Conservation (phyloP, 2,888 invertebrate genomes). For the Tenthredo mesomela region DNA sequence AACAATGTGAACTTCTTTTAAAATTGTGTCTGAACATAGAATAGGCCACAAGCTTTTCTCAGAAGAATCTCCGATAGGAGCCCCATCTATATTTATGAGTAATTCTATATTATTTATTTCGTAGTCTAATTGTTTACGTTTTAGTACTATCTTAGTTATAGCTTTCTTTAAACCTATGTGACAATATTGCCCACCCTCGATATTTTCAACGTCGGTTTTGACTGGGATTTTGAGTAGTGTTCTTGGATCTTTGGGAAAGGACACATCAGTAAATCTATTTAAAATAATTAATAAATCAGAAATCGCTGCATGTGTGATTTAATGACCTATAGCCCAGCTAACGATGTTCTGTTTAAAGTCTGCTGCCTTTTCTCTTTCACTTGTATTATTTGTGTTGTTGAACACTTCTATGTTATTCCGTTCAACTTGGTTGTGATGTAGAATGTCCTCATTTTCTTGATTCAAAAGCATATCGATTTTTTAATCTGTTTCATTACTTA, state of each 20-base stretch:
- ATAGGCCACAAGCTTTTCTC: slow-evolving; percentile 10
- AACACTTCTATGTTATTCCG: not conserved
- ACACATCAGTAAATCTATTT: slow-evolving; percentile 6
- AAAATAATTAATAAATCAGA: slow-evolving; percentile 38
- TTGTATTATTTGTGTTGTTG: not conserved
- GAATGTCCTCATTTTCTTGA: too few relatives aligned
- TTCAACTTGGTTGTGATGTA: too few relatives aligned
- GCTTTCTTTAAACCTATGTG: slow-evolving; percentile 4
- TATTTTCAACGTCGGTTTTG: slow-evolving; percentile 23
- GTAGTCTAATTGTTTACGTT: not conserved
- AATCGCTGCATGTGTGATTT: slow-evolving; percentile 7
- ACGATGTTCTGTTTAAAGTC: not conserved
- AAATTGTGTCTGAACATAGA: slow-evolving; percentile 24
- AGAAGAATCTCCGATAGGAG: too few relatives aligned
- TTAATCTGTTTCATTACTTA: not conserved
- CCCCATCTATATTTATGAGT: slow-evolving; percentile 4
- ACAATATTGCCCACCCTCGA: slow-evolving; percentile 6
- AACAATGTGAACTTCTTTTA: not conserved
- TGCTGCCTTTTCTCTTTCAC: not conserved
- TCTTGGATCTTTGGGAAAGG: slow-evolving; percentile 41
- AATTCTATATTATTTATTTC: slow-evolving; percentile 8
- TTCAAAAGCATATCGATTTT: not conserved
- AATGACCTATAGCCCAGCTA: not conserved
- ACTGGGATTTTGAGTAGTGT: slow-evolving; percentile 30
- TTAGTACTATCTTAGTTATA: not conserved